Evolutionary conservation across 1,140 invertebrate genomes (phyloP), one percentile per base, ranked within the genome.

Genomic region (Ceratosolen fusciceps): DNA sequence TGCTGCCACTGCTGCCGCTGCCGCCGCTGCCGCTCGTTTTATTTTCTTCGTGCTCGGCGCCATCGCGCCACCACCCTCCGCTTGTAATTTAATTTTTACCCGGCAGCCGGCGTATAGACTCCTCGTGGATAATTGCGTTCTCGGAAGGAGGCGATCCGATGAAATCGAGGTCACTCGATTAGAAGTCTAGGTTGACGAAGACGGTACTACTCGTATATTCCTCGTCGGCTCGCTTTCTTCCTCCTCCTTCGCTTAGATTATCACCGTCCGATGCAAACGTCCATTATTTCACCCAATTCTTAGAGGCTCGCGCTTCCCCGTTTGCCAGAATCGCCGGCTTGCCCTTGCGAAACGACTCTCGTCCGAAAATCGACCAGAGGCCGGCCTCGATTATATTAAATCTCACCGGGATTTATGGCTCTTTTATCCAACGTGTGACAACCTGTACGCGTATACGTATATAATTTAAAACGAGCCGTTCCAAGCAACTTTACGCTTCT

Each of bases 11-110:
- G n/a, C n/a, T n/a, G n/a, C n/a, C n/a, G n/a, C n/a, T n/a, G n/a
- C n/a, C n/a, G n/a, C n/a, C n/a, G n/a, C n/a, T n/a, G n/a, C n/a
- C n/a, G n/a, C n/a, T n/a, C n/a, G n/a, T n/a, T n/a, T n/a, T 71
- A 8, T 49, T 52, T 24, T 65, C 16, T 34, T 65, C 16, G 29
- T 37, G 12, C 62, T 19, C 24, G 37, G 39, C 24, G 56, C 37
- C 58, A 24, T 73, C 49, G 56, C 73, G 16, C 62, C 3, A 58
- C 52, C 73, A 37, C 54, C 52, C 31, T 72, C 73, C 47, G 29
- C 65, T 73, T 74, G 49, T 68, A 65, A 74, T 81, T 81, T 81
- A 75, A 78, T 77, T 77, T 47, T n/a, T 67, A 37, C 68, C 70
- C 70, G 24, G 43, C 43, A 60, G 77, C 29, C 39, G 14, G 10